Evolutionary conservation across 2,888 invertebrate species (phyloP).

Genomic region (Cheilosia pagana): DNA sequence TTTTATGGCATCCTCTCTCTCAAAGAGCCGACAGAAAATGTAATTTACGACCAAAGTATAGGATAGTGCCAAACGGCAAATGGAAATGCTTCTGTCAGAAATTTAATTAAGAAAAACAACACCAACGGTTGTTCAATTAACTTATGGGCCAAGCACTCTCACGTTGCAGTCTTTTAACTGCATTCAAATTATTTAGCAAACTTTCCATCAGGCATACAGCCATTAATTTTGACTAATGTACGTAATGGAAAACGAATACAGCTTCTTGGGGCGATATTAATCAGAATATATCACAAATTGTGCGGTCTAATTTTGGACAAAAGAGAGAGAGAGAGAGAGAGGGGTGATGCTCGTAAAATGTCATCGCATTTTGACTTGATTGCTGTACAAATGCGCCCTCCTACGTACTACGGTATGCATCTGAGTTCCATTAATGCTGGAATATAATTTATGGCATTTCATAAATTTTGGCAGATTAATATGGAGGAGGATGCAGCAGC

Average conservation of each 20-base stretch:
- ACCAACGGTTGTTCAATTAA: conserved; percentile 32
- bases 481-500: background rate
- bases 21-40: conserved; percentile 6
- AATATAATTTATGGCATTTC: conserved; percentile 37
- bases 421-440: conserved; percentile 3
- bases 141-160: conserved; percentile 21
- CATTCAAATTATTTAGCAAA: background rate
- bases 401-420: background rate
- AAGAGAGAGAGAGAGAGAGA: background rate
- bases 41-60: conserved; percentile 34
- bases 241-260: background rate
- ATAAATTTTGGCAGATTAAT: conserved; percentile 43
- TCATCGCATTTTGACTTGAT: conserved; percentile 4
- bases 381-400: background rate
- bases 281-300: conserved; percentile 3
- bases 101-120: conserved; percentile 30
- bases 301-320: background rate
- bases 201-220: background rate
- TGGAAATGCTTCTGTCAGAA: conserved; percentile 35
- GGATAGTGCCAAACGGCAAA: conserved; percentile 13
- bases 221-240: background rate
- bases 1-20: conserved; percentile 11
- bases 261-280: conserved; percentile 13
- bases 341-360: conserved; percentile 19
- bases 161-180: background rate